These are phyloP conservation scores for Cryptotis parvus DNA, from an alignment of 2,113 vertebrate species.

Conservation along the genomic window DNA sequence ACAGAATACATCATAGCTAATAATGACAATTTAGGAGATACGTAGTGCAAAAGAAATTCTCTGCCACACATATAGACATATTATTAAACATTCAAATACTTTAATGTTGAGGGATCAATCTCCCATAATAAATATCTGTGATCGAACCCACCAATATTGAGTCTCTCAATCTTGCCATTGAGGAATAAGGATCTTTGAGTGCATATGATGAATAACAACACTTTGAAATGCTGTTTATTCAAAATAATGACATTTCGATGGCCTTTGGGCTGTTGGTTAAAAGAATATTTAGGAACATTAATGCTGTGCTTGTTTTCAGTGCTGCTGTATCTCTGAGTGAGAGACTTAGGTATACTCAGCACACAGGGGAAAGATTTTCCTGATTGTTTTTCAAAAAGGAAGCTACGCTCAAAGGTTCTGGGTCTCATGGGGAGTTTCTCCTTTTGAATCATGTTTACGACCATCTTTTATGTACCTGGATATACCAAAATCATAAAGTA, in stretches of 20 bases:
- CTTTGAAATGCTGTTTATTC: neutral
- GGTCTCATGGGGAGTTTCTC: neutral
- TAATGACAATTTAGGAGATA: neutral
- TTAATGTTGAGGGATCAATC: neutral
- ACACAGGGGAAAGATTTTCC: neutral
- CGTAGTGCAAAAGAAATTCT: neutral
- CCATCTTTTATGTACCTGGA: neutral
- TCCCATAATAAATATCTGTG: neutral
- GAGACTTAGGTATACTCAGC: neutral
- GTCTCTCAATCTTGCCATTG: too few relatives aligned
- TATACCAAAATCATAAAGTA: neutral
- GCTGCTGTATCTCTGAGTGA: neutral
- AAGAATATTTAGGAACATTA: neutral
- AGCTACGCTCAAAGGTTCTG: neutral
- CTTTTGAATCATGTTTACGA: neutral
- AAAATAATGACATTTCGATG: neutral
- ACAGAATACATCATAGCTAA: neutral
- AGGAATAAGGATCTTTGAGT: neutral
- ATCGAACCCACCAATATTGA: neutral
- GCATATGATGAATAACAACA: neutral
- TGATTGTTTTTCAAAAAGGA: neutral
- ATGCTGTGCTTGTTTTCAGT: neutral
- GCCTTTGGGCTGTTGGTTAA: neutral
- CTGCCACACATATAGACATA: neutral
- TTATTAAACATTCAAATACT: neutral